phyloP scores from a whole-genome alignment of 2,113 vertebrate genomes.

The Chauna torquata region DNA sequence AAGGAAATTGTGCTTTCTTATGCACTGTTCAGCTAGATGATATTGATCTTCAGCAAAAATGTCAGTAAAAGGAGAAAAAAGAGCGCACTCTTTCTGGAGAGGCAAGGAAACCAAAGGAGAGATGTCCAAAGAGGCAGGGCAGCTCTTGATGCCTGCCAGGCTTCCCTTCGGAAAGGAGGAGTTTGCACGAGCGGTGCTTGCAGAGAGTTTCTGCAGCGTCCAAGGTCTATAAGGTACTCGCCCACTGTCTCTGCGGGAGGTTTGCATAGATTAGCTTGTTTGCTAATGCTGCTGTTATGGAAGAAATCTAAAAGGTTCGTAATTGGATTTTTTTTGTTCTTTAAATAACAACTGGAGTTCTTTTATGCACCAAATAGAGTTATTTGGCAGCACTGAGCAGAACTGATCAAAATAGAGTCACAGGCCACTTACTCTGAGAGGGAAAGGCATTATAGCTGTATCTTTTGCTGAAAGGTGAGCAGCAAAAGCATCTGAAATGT shows the following conservation, averaged over 20 bases:
- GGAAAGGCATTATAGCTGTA: not conserved
- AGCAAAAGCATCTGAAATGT: not conserved
- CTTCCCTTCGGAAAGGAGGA: not conserved
- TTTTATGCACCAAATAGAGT: not conserved
- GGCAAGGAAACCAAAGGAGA: not conserved
- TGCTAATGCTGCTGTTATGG: not conserved
- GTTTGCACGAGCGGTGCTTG: accelerated
- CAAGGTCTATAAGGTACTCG: accelerated
- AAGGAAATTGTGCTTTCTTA: not conserved
- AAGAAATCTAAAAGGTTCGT: not conserved
- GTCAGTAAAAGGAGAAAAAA: not conserved
- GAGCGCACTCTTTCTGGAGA: not conserved
- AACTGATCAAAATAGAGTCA: not conserved
- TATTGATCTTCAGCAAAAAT: not conserved
- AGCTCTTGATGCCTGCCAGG: not conserved
- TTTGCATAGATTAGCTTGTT: not conserved
- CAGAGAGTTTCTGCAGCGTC: not conserved
- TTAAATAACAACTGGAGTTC: not conserved
- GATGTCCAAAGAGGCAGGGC: not conserved
- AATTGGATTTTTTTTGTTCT: not conserved
- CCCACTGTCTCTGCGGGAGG: not conserved
- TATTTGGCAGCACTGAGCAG: not conserved
- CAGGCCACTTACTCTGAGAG: not conserved
- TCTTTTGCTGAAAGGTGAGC: not conserved
- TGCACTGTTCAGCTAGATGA: too few species aligned